These are phyloP conservation scores for Iphiclides podalirius DNA, from an alignment of 2,888 invertebrate species.

Conservation along the genomic window DNA sequence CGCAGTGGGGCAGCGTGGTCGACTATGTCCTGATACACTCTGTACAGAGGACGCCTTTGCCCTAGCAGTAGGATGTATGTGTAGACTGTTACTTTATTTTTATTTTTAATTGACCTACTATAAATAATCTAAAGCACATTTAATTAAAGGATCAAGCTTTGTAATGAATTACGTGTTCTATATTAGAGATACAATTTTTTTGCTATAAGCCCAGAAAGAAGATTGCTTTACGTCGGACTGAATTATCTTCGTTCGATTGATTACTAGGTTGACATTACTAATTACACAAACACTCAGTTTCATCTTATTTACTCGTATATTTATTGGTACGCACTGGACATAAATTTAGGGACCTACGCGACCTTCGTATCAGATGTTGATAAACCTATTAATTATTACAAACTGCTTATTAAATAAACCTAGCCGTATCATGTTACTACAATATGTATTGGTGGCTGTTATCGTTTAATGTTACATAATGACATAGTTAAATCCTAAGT, in stretches of 20 bases:
- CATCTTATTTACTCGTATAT: not conserved
- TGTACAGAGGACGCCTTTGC: too few species aligned
- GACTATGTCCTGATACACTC: too few species aligned
- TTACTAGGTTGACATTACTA: not conserved
- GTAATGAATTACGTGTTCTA: too few species aligned
- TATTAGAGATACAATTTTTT: too few species aligned
- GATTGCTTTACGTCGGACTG: conserved; percentile 10
- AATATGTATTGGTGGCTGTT: not conserved
- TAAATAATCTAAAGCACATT: too few species aligned
- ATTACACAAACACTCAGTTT: not conserved
- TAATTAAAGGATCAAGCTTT: too few species aligned
- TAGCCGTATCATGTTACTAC: conserved; percentile 9
- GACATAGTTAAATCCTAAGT: not conserved
- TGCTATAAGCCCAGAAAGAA: not conserved
- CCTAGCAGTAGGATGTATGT: too few species aligned
- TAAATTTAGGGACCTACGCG: conserved; percentile 22
- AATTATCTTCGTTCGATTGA: not conserved
- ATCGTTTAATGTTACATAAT: not conserved
- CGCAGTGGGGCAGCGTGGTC: too few species aligned
- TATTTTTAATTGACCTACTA: too few species aligned
- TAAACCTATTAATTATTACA: conserved; percentile 22
- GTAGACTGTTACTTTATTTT: too few species aligned
- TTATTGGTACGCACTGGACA: conserved; percentile 1
- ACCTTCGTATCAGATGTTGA: conserved; percentile 24
- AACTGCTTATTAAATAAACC: conserved; percentile 15